A percentile compares a stretch with the other conserved stretches of the same genome.
Conservation (phyloP, 2,113 vertebrate genomes). For the Chloropsis hardwickii region DNA sequence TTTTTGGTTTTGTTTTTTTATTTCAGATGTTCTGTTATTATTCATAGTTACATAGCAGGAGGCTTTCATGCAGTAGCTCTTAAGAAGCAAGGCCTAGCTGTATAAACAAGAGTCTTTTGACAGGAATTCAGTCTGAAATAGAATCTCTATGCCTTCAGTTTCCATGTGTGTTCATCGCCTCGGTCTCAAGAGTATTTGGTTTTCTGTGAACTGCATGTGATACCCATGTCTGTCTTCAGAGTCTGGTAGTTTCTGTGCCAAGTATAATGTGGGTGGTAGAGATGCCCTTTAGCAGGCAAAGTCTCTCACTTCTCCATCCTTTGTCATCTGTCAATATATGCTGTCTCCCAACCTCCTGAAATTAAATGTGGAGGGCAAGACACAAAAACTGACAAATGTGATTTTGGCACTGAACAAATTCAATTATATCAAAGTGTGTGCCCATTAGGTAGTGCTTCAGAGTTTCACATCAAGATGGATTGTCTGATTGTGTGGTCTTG, state of each 20-base stretch:
- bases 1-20: neutral
- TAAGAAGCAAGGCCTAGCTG: neutral
- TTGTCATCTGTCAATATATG: neutral
- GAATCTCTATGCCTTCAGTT: neutral
- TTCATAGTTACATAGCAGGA: neutral
- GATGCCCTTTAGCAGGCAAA: neutral
- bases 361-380: neutral
- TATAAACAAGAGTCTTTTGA: neutral
- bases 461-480: neutral
- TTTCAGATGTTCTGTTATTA: neutral
- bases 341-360: neutral
- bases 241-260: neutral
- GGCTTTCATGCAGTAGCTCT: neutral
- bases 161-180: neutral
- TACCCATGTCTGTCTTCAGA: neutral
- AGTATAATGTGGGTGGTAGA: neutral
- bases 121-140: neutral
- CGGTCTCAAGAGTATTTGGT: neutral
- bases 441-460: neutral
- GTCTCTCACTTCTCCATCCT: neutral
- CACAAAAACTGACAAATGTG: neutral
- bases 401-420: neutral
- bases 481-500: neutral
- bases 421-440: neutral
- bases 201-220: neutral